Evolutionary conservation across 2,113 vertebrate species (phyloP).

Genomic region (Phrynocephalus versicolor): DNA sequence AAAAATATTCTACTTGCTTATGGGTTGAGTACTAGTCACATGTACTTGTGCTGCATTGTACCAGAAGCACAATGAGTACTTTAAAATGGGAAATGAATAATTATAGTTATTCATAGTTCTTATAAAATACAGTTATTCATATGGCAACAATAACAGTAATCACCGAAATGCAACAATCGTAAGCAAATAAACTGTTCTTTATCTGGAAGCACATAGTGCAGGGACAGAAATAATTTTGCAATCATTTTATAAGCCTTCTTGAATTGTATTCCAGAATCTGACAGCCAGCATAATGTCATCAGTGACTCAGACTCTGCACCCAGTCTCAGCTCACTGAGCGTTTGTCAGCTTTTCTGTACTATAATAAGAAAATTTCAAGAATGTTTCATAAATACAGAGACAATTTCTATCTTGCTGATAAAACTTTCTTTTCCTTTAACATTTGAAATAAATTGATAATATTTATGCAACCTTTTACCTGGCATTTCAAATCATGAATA

Average conservation of each 20-base stretch:
- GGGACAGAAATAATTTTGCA: too few relatives aligned
- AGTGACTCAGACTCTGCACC: not conserved
- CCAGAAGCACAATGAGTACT: not conserved
- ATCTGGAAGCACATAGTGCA: not conserved
- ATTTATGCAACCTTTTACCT: too few relatives aligned
- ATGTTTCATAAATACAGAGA: not conserved
- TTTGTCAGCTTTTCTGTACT: not conserved
- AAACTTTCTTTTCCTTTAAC: too few relatives aligned
- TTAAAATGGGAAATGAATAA: not conserved
- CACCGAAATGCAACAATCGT: not conserved
- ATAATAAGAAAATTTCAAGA: constrained; percentile 35
- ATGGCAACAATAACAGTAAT: not conserved
- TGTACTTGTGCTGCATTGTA: not conserved
- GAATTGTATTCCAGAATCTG: not conserved
- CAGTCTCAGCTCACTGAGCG: rapidly evolving
- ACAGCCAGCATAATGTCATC: not conserved
- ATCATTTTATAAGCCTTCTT: too few relatives aligned
- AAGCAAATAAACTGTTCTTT: too few relatives aligned
- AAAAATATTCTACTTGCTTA: too few relatives aligned
- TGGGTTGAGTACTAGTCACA: too few relatives aligned
- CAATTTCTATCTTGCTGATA: not conserved
- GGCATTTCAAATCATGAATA: not conserved
- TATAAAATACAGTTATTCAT: too few relatives aligned
- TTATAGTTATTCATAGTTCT: not conserved
- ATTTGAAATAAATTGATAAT: too few relatives aligned